Percentiles rank a stretch among this genome's conserved stretches.
These are phyloP conservation scores for Orthosia gracilis DNA, from an alignment of 2,888 invertebrate genomes.

Conservation along the genomic window DNA sequence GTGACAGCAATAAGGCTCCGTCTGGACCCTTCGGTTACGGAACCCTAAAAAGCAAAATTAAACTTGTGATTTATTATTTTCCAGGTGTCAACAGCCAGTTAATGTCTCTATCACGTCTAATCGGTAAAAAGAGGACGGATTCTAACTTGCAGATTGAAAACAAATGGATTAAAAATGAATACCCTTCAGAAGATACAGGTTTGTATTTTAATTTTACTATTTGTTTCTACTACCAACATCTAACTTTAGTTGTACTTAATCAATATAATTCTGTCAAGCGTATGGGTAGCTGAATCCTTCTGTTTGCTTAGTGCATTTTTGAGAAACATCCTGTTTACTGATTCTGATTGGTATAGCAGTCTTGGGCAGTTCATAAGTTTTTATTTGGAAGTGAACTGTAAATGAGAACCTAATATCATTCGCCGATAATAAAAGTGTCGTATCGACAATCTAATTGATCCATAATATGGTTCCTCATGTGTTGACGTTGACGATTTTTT, in stretches of 20 bases:
- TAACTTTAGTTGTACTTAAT: neutral
- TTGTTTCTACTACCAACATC: neutral
- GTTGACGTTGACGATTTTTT: too few relatives aligned
- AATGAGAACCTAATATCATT: neutral
- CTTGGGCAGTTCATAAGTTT: too few relatives aligned
- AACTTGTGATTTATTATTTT: neutral
- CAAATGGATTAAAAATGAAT: constrained; percentile 78
- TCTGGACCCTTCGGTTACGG: too few relatives aligned
- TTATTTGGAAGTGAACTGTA: too few relatives aligned
- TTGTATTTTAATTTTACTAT: constrained; percentile 21
- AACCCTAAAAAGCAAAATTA: neutral
- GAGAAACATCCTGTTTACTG: neutral
- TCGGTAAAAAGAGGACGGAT: constrained; percentile 55
- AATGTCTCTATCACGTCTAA: constrained; percentile 52
- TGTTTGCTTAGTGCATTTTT: neutral
- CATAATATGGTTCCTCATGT: neutral
- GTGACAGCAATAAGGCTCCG: too few relatives aligned
- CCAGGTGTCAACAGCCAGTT: constrained; percentile 36
- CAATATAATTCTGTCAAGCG: neutral
- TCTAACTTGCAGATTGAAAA: constrained; percentile 59
- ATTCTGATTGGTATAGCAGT: neutral
- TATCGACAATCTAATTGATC: neutral
- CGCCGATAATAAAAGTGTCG: neutral
- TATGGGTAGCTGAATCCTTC: neutral
- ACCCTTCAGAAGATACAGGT: constrained; percentile 68